Percentiles rank a stretch among this genome's conserved stretches.
phyloP scores from a whole-genome alignment of 2,113 vertebrate genomes.

The Lathamus discolor region DNA sequence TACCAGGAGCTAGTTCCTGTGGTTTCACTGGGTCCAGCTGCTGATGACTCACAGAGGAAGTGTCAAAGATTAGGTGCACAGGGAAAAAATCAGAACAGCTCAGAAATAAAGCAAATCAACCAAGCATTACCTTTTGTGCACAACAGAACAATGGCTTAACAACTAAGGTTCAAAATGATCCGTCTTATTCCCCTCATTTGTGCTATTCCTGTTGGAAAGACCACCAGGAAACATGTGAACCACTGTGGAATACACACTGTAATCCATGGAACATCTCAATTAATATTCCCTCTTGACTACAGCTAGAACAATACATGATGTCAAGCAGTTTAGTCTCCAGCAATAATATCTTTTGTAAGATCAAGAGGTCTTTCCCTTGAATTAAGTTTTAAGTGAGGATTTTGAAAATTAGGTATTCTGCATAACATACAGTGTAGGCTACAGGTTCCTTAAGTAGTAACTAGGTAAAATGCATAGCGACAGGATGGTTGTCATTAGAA shows the following conservation, averaged over 20 bases:
- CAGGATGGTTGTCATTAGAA: not conserved
- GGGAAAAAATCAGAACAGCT: constrained; percentile 73
- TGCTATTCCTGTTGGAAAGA: constrained; percentile 86
- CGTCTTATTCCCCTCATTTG: constrained; percentile 83
- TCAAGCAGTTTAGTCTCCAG: constrained; percentile 94
- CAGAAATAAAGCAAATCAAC: constrained; percentile 91
- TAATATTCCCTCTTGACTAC: constrained; percentile 84
- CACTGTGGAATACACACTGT: constrained; percentile 82
- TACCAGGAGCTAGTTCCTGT: constrained; percentile 82
- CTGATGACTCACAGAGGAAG: constrained; percentile 88
- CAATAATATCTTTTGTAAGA: constrained; percentile 84
- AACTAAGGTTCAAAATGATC: constrained; percentile 88
- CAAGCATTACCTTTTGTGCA: constrained; percentile 96
- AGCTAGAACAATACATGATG: constrained; percentile 89
- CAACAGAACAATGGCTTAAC: constrained; percentile 89
- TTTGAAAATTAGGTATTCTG: constrained; percentile 77
- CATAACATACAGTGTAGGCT: constrained; percentile 29
- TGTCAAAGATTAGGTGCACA: constrained; percentile 79
- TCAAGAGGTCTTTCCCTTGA: constrained; percentile 75
- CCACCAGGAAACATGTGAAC: constrained; percentile 94
- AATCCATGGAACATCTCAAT: constrained; percentile 91
- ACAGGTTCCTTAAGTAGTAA: constrained; percentile 57
- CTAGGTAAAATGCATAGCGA: constrained; percentile 45
- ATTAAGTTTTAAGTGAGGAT: constrained; percentile 75
- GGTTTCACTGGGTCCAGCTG: constrained; percentile 84